Percentiles rank a stretch among this genome's conserved stretches.
phyloP scores from a whole-genome alignment of 1,140 invertebrate genomes.

The Scaptomyza graminum region DNA sequence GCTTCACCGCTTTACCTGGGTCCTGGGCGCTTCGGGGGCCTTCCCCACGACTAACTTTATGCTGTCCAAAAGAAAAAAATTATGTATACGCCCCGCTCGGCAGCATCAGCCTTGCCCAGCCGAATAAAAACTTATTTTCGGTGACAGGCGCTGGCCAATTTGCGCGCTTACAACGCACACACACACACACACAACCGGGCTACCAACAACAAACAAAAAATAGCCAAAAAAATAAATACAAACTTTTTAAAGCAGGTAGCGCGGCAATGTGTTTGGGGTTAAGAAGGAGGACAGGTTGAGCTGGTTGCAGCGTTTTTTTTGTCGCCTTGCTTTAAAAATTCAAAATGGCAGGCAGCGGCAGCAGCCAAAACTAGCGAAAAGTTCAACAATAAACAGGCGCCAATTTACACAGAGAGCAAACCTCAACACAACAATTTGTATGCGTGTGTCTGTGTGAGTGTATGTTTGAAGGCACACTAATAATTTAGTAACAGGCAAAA shows the following conservation, averaged over 20 bases:
- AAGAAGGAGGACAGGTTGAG: neutral
- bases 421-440: neutral
- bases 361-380: constrained; percentile 58
- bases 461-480: constrained; percentile 65
- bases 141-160: constrained; percentile 71
- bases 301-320: constrained; percentile 29
- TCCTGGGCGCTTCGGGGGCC: constrained; percentile 12
- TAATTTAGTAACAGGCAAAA: constrained; percentile 78
- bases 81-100: constrained; percentile 71
- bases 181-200: constrained; percentile 7
- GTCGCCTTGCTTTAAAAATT: constrained; percentile 67
- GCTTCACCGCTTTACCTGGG: constrained; percentile 60
- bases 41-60: neutral
- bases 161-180: constrained; percentile 68
- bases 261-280: neutral
- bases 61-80: constrained; percentile 73
- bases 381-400: constrained; percentile 53
- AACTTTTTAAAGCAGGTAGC: neutral
- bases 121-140: constrained; percentile 60
- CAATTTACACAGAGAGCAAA: constrained; percentile 38
- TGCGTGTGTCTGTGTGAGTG: constrained; percentile 19
- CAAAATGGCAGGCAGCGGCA: constrained; percentile 60
- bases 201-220: constrained; percentile 46
- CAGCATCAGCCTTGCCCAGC: constrained; percentile 37
- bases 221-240: constrained; percentile 5